These are phyloP conservation scores for Leucoma salicis DNA, from an alignment of 2,888 invertebrate species.

Conservation along the genomic window DNA sequence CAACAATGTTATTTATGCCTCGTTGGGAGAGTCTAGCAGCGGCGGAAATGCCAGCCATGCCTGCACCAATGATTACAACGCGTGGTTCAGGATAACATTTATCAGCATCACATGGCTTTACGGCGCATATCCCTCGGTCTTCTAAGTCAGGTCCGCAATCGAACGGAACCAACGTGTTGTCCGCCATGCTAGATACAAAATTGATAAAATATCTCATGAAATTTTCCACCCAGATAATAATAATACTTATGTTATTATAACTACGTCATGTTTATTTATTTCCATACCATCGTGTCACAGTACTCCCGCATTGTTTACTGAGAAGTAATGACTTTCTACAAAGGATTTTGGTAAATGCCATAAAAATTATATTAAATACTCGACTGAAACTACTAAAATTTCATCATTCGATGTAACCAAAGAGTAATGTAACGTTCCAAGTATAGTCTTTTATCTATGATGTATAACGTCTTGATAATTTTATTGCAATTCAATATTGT, in stretches of 20 bases:
- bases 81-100: slow-evolving; percentile 78
- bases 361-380: not conserved
- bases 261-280: slow-evolving; percentile 5
- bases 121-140: slow-evolving; percentile 58
- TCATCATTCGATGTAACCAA: too few species aligned
- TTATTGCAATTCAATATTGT: too few species aligned
- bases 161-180: slow-evolving; percentile 36
- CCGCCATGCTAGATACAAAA: slow-evolving; percentile 7
- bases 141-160: slow-evolving; percentile 58
- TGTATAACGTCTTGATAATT: too few species aligned
- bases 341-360: slow-evolving; percentile 45
- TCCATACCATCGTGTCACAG: slow-evolving; percentile 49
- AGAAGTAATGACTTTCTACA: slow-evolving; percentile 30
- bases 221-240: not conserved
- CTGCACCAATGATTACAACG: slow-evolving; percentile 89
- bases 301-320: slow-evolving; percentile 40
- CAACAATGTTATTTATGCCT: slow-evolving; percentile 85
- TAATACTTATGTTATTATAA: not conserved
- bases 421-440: too few species aligned
- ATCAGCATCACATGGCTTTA: slow-evolving; percentile 55
- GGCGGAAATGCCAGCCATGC: slow-evolving; percentile 90
- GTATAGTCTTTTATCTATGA: too few species aligned
- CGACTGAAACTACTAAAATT: slow-evolving; percentile 4
- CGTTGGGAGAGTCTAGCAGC: slow-evolving; percentile 86
- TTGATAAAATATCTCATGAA: not conserved